These are phyloP conservation scores for Protonemura montana DNA, from an alignment of 2,888 invertebrate species.

Conservation along the genomic window DNA sequence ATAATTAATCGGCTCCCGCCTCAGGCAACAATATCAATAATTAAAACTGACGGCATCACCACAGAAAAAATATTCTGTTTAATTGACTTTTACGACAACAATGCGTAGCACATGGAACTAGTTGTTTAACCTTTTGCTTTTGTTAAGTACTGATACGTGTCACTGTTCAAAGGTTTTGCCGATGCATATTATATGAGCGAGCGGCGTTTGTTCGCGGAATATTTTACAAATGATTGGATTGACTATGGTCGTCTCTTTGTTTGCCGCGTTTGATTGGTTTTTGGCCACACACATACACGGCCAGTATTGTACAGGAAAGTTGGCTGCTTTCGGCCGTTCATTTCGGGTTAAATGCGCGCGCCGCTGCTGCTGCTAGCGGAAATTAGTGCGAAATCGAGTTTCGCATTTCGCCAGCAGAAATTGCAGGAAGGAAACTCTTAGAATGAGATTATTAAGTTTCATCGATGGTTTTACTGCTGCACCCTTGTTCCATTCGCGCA, in stretches of 20 bases:
- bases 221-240: neutral
- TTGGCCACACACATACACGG: neutral
- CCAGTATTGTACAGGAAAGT: too few relatives aligned
- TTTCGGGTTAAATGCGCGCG: neutral
- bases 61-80: neutral
- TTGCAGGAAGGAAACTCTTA: slow-evolving; percentile 14
- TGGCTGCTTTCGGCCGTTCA: neutral
- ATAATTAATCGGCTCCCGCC: neutral
- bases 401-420: slow-evolving; percentile 12
- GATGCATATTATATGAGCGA: neutral
- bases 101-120: neutral
- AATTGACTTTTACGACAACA: slow-evolving; percentile 12
- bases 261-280: neutral
- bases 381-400: slow-evolving; percentile 32
- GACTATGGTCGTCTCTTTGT: neutral
- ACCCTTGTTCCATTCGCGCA: neutral
- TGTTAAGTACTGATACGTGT: neutral
- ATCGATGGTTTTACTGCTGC: neutral
- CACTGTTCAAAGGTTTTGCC: neutral
- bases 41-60: neutral
- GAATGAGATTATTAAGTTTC: neutral
- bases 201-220: neutral
- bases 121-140: neutral
- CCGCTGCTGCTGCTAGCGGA: neutral
- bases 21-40: neutral